These are phyloP conservation scores for Drosophila orena DNA, from an alignment of 1,140 invertebrate species.

Conservation along the genomic window DNA sequence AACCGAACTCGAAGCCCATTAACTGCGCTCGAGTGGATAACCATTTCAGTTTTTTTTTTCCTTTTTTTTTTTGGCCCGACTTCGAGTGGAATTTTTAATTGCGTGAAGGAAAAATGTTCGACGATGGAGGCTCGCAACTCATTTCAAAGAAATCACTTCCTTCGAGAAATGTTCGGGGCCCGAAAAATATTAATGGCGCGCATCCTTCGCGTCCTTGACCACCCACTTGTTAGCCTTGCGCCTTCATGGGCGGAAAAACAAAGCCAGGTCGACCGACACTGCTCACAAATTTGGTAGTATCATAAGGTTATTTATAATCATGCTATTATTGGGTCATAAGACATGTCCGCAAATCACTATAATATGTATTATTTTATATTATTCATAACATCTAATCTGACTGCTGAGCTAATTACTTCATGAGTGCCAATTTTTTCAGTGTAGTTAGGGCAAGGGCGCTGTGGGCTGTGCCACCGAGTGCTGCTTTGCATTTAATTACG, in stretches of 20 bases:
- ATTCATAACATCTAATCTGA: neutral
- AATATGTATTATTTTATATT: no score
- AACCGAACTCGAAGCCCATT: constrained; percentile 73
- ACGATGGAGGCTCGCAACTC: constrained; percentile 35
- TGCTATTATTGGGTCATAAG: no score
- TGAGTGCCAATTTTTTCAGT: constrained; percentile 3
- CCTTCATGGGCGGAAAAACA: constrained; percentile 38
- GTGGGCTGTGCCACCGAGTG: constrained; percentile 33
- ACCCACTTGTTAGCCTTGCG: constrained; percentile 42
- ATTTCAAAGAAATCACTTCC: constrained; percentile 56
- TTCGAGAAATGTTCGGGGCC: constrained; percentile 34
- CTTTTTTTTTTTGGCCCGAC: constrained; percentile 12
- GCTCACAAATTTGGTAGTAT: neutral
- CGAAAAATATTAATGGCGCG: constrained; percentile 53
- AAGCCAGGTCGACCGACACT: constrained; percentile 23
- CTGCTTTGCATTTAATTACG: constrained; percentile 83
- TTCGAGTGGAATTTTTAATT: constrained; percentile 57
- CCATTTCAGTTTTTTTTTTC: constrained; percentile 7
- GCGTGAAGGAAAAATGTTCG: constrained; percentile 31
- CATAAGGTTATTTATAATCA: neutral
- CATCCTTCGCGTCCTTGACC: constrained; percentile 43
- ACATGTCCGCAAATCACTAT: no score
- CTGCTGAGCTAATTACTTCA: neutral
- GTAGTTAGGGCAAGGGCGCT: neutral
- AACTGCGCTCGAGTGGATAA: constrained; percentile 75